Base-by-base conservation (phyloP, 1,140 invertebrate species). In the Gonatopus flavifemur region DNA sequence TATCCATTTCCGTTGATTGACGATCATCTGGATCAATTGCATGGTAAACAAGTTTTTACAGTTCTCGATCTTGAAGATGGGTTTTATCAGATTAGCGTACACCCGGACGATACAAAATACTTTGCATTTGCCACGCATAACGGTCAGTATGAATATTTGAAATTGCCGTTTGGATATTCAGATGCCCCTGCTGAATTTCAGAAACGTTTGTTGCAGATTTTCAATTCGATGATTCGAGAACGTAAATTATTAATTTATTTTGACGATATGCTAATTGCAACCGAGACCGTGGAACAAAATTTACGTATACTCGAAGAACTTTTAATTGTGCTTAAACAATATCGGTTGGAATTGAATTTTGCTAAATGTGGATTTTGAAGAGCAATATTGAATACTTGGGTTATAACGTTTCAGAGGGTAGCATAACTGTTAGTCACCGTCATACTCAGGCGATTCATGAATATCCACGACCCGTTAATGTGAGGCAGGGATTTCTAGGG, bases 61-160 rank as follows among this genome's bases (percentile, higher is more conserved):
- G n/a, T n/a, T n/a, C n/a, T n/a, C 6, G 12, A 28, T 28, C 6
- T 28, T 28, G 6, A 28, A 6, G n/a, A n/a, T n/a, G n/a, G n/a
- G 13, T 67, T 66, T 46, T 50, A 59, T 22, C 62, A 67, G n/a
- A 46, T 67, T 7, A 36, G n/a, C 3, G 40, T 71, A 12, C 19
- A 6, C 15, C 46, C 5, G 43, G n/a, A n/a, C n/a, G n/a, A n/a
- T n/a, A n/a, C n/a, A n/a, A n/a, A n/a, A n/a, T n/a, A n/a, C n/a
- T n/a, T n/a, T n/a, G n/a, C n/a, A n/a, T n/a, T n/a, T n/a, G n/a
- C n/a, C n/a, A n/a, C n/a, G n/a, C n/a, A n/a, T n/a, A n/a, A n/a
- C n/a, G n/a, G n/a, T n/a, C n/a, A n/a, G n/a, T n/a, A n/a, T n/a
- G n/a, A n/a, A n/a, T n/a, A n/a, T n/a, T n/a, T n/a, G n/a, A n/a